Evolutionary conservation across 2,888 invertebrate genomes (phyloP).

Genomic region (Neoaliturus tenellus): DNA sequence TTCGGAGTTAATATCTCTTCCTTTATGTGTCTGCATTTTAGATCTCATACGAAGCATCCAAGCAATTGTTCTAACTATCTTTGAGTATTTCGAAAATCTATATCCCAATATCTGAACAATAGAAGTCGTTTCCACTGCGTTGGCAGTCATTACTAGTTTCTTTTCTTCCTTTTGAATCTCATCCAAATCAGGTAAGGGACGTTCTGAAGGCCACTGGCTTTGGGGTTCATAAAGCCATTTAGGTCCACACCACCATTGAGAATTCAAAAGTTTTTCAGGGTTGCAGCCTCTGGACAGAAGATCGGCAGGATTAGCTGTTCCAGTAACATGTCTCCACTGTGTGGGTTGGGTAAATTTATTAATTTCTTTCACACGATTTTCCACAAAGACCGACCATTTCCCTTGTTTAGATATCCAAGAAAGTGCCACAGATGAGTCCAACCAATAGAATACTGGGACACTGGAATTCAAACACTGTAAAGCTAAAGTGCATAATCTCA

Average conservation of each 20-base stretch:
- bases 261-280: slow-evolving; percentile 63
- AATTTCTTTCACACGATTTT: slow-evolving; percentile 67
- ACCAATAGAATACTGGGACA: slow-evolving; percentile 58
- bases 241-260: slow-evolving; percentile 69
- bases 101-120: neutral
- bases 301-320: slow-evolving; percentile 68
- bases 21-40: neutral
- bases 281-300: slow-evolving; percentile 68
- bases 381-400: slow-evolving; percentile 66
- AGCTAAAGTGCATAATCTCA: too few species aligned
- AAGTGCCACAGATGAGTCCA: neutral
- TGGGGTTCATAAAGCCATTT: slow-evolving; percentile 65
- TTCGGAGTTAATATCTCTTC: too few species aligned
- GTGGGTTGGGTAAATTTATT: slow-evolving; percentile 54
- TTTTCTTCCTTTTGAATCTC: neutral
- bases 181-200: slow-evolving; percentile 55
- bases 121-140: too few species aligned
- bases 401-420: slow-evolving; percentile 60
- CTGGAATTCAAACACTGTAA: too few species aligned
- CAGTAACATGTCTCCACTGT: slow-evolving; percentile 67
- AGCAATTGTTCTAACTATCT: neutral
- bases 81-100: neutral
- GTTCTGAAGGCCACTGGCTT: slow-evolving; percentile 29
- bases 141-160: too few species aligned
- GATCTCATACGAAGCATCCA: neutral